Percentiles rank a stretch among this genome's conserved stretches.
phyloP scores from a whole-genome alignment of 2,113 vertebrate genomes.

The Phylloscopus trochilus region DNA sequence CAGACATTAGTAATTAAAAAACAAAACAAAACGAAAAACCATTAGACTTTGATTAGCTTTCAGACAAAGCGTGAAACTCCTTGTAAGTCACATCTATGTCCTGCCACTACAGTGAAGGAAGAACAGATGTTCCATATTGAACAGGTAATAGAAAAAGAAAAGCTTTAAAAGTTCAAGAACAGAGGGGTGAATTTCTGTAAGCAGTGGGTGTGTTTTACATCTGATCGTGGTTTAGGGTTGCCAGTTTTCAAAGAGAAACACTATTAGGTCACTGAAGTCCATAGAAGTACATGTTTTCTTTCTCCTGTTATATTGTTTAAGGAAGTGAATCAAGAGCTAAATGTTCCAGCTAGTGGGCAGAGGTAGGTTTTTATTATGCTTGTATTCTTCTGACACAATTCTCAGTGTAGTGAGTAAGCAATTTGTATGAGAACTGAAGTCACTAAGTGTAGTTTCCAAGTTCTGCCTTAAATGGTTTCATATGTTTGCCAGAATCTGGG shows the following conservation, averaged over 20 bases:
- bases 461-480: neutral
- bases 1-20: neutral
- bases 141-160: neutral
- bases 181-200: neutral
- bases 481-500: neutral
- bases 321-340: neutral
- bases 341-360: neutral
- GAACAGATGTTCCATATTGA: neutral
- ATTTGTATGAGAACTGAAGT: neutral
- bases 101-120: neutral
- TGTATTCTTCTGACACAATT: neutral
- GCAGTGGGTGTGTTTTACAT: neutral
- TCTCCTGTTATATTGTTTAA: neutral
- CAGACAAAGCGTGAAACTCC: neutral
- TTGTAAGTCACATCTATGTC: neutral
- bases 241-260: neutral
- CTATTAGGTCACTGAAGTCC: neutral
- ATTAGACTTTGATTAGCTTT: slow-evolving; percentile 16
- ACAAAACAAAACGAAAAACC: neutral
- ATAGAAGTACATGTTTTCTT: neutral
- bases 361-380: neutral
- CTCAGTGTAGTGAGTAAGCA: neutral
- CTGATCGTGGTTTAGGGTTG: neutral
- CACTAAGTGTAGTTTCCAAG: neutral
- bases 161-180: neutral